Percentiles rank a stretch among this genome's conserved stretches.
These are phyloP conservation scores for Leptodactylus fuscus DNA, from an alignment of 2,113 vertebrate genomes.

Conservation along the genomic window DNA sequence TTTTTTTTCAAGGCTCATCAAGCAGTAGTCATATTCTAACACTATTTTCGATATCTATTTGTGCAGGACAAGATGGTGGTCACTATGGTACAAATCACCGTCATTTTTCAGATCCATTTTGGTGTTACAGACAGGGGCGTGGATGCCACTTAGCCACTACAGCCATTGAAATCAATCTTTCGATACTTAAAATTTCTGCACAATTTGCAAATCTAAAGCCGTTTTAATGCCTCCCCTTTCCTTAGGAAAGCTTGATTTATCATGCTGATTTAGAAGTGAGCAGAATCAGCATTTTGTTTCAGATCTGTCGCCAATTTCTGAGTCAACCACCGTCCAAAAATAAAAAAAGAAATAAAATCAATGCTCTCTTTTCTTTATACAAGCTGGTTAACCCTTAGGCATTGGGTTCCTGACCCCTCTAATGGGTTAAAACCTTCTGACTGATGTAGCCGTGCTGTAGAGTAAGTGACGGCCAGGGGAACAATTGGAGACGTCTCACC, in stretches of 20 bases:
- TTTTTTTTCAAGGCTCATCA: no score
- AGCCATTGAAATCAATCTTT: not conserved
- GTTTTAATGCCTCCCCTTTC: slow-evolving; percentile 25
- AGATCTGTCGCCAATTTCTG: slow-evolving; percentile 16
- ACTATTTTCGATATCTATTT: no score
- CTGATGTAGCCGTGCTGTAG: not conserved
- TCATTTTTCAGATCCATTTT: not conserved
- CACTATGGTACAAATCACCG: not conserved
- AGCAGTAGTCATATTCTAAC: no score
- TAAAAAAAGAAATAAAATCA: slow-evolving; percentile 51
- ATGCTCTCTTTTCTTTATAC: slow-evolving; percentile 27
- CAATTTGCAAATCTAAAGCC: not conserved
- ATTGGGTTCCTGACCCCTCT: not conserved
- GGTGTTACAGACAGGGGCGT: not conserved
- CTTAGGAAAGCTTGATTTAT: slow-evolving; percentile 43
- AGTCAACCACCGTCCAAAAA: slow-evolving; percentile 19
- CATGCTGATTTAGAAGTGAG: slow-evolving; percentile 27
- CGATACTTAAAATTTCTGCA: slow-evolving; percentile 18
- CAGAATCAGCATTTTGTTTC: slow-evolving; percentile 41
- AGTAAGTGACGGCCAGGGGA: no score
- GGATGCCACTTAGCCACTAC: no score
- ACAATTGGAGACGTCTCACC: no score
- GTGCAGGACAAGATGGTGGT: no score
- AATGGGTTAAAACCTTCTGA: not conserved
- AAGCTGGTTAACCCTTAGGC: slow-evolving; percentile 34